These are phyloP conservation scores for Mionectes olivaceus DNA, from an alignment of 2,797 vertebrate genomes.

Conservation along the genomic window DNA sequence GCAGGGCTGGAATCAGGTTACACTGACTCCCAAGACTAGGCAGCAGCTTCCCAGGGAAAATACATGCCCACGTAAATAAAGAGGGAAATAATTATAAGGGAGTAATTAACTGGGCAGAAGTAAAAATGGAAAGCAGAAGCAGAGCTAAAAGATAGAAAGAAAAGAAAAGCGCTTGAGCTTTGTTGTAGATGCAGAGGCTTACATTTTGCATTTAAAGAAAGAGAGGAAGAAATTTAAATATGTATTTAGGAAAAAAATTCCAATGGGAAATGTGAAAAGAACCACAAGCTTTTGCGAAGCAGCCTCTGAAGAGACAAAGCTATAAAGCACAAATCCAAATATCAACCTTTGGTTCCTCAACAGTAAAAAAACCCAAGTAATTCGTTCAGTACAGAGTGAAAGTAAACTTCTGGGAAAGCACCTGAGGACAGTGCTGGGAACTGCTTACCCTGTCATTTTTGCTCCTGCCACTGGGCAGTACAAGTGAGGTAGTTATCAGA, in stretches of 20 bases:
- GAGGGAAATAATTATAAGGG: constrained; percentile 10
- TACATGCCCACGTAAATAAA: not conserved
- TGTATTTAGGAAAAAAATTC: not conserved
- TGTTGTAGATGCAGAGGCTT: not conserved
- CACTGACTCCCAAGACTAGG: not conserved
- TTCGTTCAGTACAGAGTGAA: not conserved
- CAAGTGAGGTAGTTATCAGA: not conserved
- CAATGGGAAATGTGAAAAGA: not conserved
- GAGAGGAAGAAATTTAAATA: not conserved
- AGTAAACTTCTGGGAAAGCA: constrained; percentile 23
- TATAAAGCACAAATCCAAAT: not conserved
- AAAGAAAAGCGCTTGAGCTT: not conserved
- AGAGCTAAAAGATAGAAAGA: constrained; percentile 6
- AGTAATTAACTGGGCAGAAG: constrained; percentile 23
- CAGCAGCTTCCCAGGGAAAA: not conserved
- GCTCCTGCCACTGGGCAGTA: not conserved
- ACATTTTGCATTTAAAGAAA: not conserved
- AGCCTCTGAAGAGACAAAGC: not conserved
- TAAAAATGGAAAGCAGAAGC: constrained; percentile 6
- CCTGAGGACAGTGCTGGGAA: not conserved
- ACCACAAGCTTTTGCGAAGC: not conserved
- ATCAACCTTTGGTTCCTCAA: not conserved
- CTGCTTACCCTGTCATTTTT: not conserved
- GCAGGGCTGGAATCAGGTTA: not conserved
- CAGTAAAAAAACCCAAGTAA: not conserved